These are phyloP conservation scores for Zelleria hepariella DNA, from an alignment of 2,888 invertebrate species.

Conservation along the genomic window DNA sequence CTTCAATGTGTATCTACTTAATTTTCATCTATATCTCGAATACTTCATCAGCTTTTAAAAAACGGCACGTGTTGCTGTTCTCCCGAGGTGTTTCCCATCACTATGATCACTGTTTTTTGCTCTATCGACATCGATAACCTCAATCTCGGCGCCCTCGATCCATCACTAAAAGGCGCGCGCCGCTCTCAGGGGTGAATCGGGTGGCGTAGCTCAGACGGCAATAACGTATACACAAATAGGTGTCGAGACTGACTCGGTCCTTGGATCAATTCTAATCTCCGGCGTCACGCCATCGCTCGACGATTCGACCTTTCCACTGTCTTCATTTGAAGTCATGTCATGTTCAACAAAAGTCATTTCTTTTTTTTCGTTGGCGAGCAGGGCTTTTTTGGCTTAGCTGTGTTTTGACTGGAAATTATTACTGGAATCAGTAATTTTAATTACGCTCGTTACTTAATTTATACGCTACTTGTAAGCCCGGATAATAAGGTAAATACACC, in stretches of 20 bases:
- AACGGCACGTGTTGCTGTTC: too few relatives aligned
- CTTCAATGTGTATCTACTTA: too few relatives aligned
- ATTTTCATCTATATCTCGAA: too few relatives aligned
- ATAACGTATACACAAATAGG: constrained; percentile 46
- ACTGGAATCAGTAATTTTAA: too few relatives aligned
- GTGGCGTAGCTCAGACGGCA: constrained; percentile 51
- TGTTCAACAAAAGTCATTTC: background rate
- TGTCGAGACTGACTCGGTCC: constrained; percentile 28
- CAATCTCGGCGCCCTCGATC: background rate
- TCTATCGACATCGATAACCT: background rate
- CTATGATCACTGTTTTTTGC: too few relatives aligned
- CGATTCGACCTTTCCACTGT: constrained; percentile 1
- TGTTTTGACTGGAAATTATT: too few relatives aligned
- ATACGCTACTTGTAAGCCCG: too few relatives aligned
- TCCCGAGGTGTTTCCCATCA: too few relatives aligned
- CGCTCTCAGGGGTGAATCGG: constrained; percentile 20
- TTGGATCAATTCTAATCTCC: constrained; percentile 55
- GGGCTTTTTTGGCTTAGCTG: too few relatives aligned
- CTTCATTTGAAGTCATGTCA: background rate
- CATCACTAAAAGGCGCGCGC: background rate
- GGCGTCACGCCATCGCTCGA: constrained; percentile 33
- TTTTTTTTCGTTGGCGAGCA: background rate
- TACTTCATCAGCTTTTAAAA: too few relatives aligned
- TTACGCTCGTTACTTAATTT: too few relatives aligned
- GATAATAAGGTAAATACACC: too few relatives aligned